These are phyloP conservation scores for Sebastes cheni DNA, from an alignment of 2,797 vertebrate genomes.

Conservation along the genomic window DNA sequence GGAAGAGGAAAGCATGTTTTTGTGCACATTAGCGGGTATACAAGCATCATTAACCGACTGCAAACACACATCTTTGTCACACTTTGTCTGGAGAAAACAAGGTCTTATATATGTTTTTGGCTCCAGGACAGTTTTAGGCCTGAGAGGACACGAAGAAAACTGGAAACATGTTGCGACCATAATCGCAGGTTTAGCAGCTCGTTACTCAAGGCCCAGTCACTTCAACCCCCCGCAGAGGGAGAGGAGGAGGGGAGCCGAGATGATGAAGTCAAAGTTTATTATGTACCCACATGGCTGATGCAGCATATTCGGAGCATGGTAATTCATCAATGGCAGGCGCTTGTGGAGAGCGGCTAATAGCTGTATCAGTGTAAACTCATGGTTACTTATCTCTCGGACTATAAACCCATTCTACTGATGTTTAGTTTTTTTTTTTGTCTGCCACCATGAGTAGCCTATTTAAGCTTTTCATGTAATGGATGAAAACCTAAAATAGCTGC, in stretches of 20 bases:
- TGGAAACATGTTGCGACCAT: conserved; percentile 32
- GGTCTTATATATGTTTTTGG: background rate
- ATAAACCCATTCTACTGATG: conserved; percentile 1
- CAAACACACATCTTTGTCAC: background rate
- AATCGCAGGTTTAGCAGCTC: conserved; percentile 36
- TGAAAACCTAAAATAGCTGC: conserved; percentile 19
- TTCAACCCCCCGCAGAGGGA: background rate
- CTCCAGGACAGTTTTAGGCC: background rate
- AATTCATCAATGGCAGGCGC: conserved; percentile 63
- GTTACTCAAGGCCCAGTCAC: conserved; percentile 39
- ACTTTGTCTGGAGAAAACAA: conserved; percentile 7
- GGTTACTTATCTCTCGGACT: conserved; percentile 6
- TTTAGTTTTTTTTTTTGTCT: background rate
- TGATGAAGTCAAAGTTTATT: conserved; percentile 48
- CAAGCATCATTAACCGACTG: conserved; percentile 5
- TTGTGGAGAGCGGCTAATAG: conserved; percentile 32
- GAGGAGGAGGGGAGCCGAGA: background rate
- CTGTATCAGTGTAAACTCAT: conserved; percentile 23
- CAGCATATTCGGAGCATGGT: conserved; percentile 41
- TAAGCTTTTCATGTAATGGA: background rate
- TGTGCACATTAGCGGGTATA: background rate
- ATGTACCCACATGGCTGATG: conserved; percentile 49
- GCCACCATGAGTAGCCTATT: background rate
- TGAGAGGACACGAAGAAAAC: background rate
- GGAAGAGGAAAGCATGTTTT: background rate